A percentile compares a stretch with the other conserved stretches of the same genome.
These are phyloP conservation scores for Crambe crambe DNA, from an alignment of 37 sponge, comb jelly and placozoan species.

Conservation along the genomic window DNA sequence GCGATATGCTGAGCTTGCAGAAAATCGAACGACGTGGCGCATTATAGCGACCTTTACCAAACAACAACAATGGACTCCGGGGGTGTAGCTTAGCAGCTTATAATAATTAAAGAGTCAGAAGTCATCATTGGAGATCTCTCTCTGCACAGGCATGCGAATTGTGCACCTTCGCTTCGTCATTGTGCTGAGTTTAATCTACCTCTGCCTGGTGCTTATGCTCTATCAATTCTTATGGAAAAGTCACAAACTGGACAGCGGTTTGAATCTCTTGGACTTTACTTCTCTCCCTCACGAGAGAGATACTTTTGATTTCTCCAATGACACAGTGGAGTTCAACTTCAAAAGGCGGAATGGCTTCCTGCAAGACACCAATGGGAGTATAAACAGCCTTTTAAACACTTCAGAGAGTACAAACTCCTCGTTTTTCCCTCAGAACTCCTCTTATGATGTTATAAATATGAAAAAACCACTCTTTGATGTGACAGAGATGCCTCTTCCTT, in stretches of 20 bases:
- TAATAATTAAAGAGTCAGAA: no score
- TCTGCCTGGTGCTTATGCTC: constrained; percentile 9
- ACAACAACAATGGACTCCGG: no score
- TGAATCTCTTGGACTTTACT: background rate
- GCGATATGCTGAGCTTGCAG: no score
- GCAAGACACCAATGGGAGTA: background rate
- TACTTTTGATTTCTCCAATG: background rate
- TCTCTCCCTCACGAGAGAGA: constrained; percentile 5
- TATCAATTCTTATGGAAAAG: constrained; percentile 18
- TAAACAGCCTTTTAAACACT: background rate
- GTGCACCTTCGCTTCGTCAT: constrained; percentile 7
- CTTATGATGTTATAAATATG: background rate
- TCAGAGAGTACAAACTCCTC: background rate
- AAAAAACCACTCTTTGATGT: background rate
- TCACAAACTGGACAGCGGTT: background rate
- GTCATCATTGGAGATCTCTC: no score
- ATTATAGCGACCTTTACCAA: no score
- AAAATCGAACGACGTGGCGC: no score
- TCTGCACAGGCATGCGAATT: background rate
- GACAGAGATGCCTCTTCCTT: constrained; percentile 17
- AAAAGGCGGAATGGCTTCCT: constrained; percentile 16
- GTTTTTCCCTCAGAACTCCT: background rate
- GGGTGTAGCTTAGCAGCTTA: no score
- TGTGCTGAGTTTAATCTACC: constrained; percentile 22
- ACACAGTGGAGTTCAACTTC: constrained; percentile 45